These are phyloP conservation scores for Helicoverpa zea DNA, from an alignment of 1,140 invertebrate species.

Conservation along the genomic window DNA sequence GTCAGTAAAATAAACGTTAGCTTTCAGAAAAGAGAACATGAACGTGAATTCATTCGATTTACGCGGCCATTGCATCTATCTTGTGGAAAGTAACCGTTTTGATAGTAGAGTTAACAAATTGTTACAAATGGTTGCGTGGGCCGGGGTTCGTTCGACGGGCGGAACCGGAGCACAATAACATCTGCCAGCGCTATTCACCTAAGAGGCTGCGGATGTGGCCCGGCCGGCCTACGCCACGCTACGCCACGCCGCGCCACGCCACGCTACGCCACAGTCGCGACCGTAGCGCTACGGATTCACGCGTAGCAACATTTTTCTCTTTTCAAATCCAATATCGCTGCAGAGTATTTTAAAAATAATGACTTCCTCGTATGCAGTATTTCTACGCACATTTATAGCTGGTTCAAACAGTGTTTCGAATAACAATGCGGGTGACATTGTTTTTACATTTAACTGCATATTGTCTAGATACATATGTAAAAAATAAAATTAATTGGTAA, in stretches of 20 bases:
- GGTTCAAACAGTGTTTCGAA: not conserved
- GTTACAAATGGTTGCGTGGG: constrained; percentile 63
- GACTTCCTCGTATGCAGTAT: constrained; percentile 28
- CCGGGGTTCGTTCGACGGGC: constrained; percentile 42
- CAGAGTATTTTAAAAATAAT: constrained; percentile 38
- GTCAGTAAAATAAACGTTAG: constrained; percentile 13
- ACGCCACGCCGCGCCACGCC: not conserved
- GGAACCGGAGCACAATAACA: constrained; percentile 51
- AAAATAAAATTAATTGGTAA: too few species aligned
- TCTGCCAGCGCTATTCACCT: constrained; percentile 44
- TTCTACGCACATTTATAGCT: constrained; percentile 12
- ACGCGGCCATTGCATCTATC: constrained; percentile 45
- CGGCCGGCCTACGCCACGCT: not conserved
- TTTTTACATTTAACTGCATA: not conserved
- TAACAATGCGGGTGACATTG: not conserved
- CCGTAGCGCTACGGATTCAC: not conserved
- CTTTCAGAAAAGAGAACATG: constrained; percentile 30
- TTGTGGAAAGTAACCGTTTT: constrained; percentile 45
- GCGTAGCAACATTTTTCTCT: constrained; percentile 19
- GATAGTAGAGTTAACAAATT: constrained; percentile 59
- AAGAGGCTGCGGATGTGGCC: constrained; percentile 20
- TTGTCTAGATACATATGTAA: not conserved
- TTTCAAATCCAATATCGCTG: constrained; percentile 7
- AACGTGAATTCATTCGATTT: constrained; percentile 44
- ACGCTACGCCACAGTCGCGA: not conserved